A percentile compares a stretch with the other conserved stretches of the same genome.
phyloP scores from a whole-genome alignment of 2,113 vertebrate species.

The Dicentrarchus labrax region DNA sequence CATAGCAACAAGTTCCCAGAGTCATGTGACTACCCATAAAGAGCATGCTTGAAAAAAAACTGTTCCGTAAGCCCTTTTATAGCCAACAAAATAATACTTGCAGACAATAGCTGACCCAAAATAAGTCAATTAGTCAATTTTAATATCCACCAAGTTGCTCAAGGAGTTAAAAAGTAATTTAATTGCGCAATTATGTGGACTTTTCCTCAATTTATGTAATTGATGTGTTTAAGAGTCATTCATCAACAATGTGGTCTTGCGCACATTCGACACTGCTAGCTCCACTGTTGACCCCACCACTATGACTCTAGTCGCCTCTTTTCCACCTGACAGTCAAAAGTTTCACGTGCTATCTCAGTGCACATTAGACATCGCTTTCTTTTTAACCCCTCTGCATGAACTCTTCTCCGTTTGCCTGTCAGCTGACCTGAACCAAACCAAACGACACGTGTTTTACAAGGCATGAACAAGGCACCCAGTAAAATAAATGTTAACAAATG shows the following conservation, averaged over 20 bases:
- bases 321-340: not conserved
- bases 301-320: not conserved
- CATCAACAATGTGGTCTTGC: not conserved
- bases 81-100: not conserved
- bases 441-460: not conserved
- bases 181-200: not conserved
- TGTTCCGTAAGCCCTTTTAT: not conserved
- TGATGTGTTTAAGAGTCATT: not conserved
- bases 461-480: too few relatives aligned
- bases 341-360: too few relatives aligned
- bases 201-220: not conserved
- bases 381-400: not conserved
- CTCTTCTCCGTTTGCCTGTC: not conserved
- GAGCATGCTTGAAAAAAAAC: not conserved
- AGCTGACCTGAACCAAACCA: not conserved
- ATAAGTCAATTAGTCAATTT: not conserved
- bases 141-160: not conserved
- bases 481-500: not conserved
- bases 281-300: not conserved
- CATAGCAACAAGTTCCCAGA: conserved; percentile 61
- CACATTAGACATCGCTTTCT: not conserved
- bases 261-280: not conserved
- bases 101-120: not conserved
- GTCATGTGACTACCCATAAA: conserved; percentile 20
- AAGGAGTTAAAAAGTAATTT: not conserved